phyloP scores from a whole-genome alignment of 1,140 invertebrate species.

The Caenorhabditis latens region DNA sequence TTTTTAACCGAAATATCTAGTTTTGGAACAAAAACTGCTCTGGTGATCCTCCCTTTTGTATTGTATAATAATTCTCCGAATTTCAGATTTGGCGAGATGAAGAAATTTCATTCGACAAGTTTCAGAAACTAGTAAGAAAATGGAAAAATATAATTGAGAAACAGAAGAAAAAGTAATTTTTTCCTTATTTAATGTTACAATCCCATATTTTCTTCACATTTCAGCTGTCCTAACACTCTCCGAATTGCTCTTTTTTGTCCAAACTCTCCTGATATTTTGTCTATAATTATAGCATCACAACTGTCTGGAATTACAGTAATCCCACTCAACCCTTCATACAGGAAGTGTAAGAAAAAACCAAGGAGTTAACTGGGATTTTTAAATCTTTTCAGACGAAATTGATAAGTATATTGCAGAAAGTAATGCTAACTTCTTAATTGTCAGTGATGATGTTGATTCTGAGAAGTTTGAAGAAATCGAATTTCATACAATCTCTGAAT shows the following conservation, averaged over 20 bases:
- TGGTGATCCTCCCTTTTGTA: background rate
- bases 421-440: background rate
- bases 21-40: background rate
- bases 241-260: constrained; percentile 9
- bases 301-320: constrained; percentile 1
- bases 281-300: constrained; percentile 4
- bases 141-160: constrained; percentile 10
- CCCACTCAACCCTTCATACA: constrained; percentile 31
- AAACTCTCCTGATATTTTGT: constrained; percentile 28
- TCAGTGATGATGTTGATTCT: constrained; percentile 5
- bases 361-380: background rate
- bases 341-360: constrained; percentile 1
- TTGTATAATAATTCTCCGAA: background rate
- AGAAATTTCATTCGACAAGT: background rate
- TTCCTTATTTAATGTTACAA: background rate
- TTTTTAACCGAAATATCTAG: background rate
- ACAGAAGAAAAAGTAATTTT: background rate
- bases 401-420: background rate
- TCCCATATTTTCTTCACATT: background rate
- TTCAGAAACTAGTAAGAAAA: background rate
- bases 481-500: background rate
- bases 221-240: background rate
- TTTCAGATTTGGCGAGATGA: constrained; percentile 10
- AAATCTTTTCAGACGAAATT: constrained; percentile 28
- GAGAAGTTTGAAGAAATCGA: constrained; percentile 26